Percentiles rank a stretch among this genome's conserved stretches.
Conservation (phyloP, 2,888 invertebrate genomes). For the Dryobota labecula region DNA sequence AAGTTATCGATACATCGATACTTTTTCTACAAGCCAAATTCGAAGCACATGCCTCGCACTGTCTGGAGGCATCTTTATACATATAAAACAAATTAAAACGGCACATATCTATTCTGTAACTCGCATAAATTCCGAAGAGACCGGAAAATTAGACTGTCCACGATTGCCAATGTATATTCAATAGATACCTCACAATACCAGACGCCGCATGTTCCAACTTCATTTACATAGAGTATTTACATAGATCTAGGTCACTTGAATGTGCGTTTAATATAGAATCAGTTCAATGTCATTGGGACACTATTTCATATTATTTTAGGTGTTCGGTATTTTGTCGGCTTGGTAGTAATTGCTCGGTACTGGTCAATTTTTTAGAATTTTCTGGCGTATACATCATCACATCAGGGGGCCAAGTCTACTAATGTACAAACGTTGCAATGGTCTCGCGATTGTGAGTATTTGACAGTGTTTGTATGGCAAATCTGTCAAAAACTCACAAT, state of each 20-base stretch:
- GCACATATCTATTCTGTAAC: background rate
- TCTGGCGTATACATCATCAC: no score
- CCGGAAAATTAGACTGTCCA: background rate
- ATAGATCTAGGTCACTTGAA: constrained; percentile 29
- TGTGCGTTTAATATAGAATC: constrained; percentile 21
- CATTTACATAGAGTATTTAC: constrained; percentile 21
- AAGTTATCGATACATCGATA: no score
- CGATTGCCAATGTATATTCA: constrained; percentile 7
- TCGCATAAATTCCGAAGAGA: background rate
- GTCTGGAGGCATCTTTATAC: no score
- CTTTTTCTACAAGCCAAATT: no score
- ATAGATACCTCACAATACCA: background rate
- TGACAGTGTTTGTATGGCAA: no score
- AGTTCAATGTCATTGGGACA: constrained; percentile 8
- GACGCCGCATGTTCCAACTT: background rate
- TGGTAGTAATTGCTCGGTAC: background rate
- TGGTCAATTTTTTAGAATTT: background rate
- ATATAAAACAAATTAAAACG: background rate
- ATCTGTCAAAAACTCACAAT: no score
- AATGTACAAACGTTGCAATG: no score
- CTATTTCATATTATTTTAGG: background rate
- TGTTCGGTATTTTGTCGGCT: background rate
- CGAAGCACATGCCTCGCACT: no score
- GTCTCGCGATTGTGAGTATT: no score
- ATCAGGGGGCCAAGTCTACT: no score